Conservation (phyloP, 2,888 invertebrate species). For the Ganaspis brasiliensis region DNA sequence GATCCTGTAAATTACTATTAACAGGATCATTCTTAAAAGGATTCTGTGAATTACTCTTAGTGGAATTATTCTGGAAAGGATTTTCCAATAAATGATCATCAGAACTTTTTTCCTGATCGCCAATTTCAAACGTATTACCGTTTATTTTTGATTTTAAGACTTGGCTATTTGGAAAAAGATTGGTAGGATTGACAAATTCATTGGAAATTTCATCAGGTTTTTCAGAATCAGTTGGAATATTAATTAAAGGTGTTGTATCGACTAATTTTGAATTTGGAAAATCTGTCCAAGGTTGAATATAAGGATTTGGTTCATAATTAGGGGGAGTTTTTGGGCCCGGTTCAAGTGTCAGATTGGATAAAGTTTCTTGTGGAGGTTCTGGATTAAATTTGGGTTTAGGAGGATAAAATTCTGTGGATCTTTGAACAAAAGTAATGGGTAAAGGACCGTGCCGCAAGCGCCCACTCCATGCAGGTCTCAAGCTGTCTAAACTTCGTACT, state of each 20-base stretch:
- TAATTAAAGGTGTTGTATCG: constrained; percentile 7
- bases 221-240: not conserved
- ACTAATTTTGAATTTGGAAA: constrained; percentile 5
- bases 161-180: constrained; percentile 53
- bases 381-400: constrained; percentile 47
- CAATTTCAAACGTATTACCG: not conserved
- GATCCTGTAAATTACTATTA: constrained; percentile 55
- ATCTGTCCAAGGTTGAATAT: not conserved
- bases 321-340: not conserved
- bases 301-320: not conserved
- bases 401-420: constrained; percentile 44
- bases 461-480: constrained; percentile 79
- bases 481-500: constrained; percentile 84
- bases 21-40: constrained; percentile 55
- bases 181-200: constrained; percentile 63
- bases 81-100: constrained; percentile 48
- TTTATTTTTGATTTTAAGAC: not conserved
- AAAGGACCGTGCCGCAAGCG: constrained; percentile 77
- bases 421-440: constrained; percentile 57
- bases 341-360: not conserved
- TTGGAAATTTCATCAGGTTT: constrained; percentile 30
- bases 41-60: constrained; percentile 54
- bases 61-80: constrained; percentile 21
- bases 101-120: not conserved
- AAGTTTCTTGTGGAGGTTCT: constrained; percentile 13